Percentiles rank a stretch among this genome's conserved stretches.
Evolutionary conservation across 2,888 invertebrate species (phyloP).

Genomic region (Beris chalybata): DNA sequence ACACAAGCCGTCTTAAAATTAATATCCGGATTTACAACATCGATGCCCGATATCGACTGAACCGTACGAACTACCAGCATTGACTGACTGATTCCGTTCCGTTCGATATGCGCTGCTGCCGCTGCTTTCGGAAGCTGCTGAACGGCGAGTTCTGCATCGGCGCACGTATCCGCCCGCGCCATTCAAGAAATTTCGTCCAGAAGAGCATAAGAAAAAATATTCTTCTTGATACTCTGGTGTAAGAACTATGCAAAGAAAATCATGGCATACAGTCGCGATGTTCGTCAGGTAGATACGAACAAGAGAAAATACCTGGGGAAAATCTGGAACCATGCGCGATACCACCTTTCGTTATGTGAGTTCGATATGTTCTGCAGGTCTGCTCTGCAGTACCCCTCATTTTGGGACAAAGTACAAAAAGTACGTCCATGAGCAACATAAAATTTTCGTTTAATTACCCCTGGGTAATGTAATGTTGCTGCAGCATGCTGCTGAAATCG

Average conservation of each 20-base stretch:
- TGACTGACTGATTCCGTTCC: constrained; percentile 12
- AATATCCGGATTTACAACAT: no score
- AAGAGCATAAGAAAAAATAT: no score
- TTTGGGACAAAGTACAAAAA: neutral
- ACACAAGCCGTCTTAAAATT: no score
- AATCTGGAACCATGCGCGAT: neutral
- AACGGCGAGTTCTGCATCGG: constrained; percentile 7
- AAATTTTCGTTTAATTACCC: no score
- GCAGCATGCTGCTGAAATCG: no score
- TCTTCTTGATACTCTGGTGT: no score
- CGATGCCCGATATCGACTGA: constrained; percentile 1
- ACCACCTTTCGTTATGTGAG: neutral
- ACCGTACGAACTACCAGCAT: constrained; percentile 11
- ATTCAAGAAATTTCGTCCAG: constrained; percentile 20
- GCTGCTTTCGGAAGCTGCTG: constrained; percentile 21
- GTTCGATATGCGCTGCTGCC: constrained; percentile 25
- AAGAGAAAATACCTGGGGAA: constrained; percentile 4
- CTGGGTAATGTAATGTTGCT: no score
- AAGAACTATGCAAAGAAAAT: no score
- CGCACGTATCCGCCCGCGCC: constrained; percentile 26
- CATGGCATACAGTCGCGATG: no score
- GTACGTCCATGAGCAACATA: neutral
- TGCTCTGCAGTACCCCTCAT: neutral
- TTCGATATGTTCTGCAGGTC: neutral
- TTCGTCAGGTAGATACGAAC: neutral